Percentiles rank a stretch among this genome's conserved stretches.
These are phyloP conservation scores for Cheilosia urbana DNA, from an alignment of 2,888 invertebrate genomes.

Conservation along the genomic window DNA sequence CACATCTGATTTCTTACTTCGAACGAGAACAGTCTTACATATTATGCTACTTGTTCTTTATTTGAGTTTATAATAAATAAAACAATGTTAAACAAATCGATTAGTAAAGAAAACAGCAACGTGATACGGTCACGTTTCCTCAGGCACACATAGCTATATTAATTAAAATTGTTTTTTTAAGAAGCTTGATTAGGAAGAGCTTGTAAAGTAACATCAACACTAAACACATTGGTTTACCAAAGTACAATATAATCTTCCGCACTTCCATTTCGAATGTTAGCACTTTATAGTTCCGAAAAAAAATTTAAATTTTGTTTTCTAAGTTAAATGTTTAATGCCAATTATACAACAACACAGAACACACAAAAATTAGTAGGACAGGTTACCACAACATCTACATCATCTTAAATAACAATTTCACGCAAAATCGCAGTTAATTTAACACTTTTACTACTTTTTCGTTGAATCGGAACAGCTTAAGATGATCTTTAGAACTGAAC, in stretches of 20 bases:
- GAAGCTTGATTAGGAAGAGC: background rate
- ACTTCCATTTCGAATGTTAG: slow-evolving; percentile 46
- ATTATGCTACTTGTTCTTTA: background rate
- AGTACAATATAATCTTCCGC: slow-evolving; percentile 56
- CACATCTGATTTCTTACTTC: too few relatives aligned
- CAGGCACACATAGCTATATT: background rate
- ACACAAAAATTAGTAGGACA: slow-evolving; percentile 34
- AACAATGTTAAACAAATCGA: slow-evolving; percentile 31
- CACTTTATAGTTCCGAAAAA: slow-evolving; percentile 19
- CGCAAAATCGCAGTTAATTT: slow-evolving; percentile 26
- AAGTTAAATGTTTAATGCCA: slow-evolving; percentile 18
- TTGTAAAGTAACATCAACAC: slow-evolving; percentile 12
- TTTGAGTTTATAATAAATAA: slow-evolving; percentile 26
- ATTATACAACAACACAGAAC: slow-evolving; percentile 28
- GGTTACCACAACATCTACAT: slow-evolving; percentile 47
- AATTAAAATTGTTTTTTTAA: background rate
- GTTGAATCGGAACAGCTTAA: slow-evolving; percentile 8
- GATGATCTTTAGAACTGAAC: slow-evolving; percentile 64
- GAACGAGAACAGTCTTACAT: too few relatives aligned
- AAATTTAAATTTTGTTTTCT: background rate
- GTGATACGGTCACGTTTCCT: slow-evolving; percentile 23
- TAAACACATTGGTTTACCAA: slow-evolving; percentile 57
- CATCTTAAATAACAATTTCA: slow-evolving; percentile 26
- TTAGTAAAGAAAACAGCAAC: slow-evolving; percentile 23
- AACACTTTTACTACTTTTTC: background rate